Percentiles rank a stretch among this genome's conserved stretches.
Evolutionary conservation across 2,888 invertebrate species (phyloP).

Genomic region (Actias luna): DNA sequence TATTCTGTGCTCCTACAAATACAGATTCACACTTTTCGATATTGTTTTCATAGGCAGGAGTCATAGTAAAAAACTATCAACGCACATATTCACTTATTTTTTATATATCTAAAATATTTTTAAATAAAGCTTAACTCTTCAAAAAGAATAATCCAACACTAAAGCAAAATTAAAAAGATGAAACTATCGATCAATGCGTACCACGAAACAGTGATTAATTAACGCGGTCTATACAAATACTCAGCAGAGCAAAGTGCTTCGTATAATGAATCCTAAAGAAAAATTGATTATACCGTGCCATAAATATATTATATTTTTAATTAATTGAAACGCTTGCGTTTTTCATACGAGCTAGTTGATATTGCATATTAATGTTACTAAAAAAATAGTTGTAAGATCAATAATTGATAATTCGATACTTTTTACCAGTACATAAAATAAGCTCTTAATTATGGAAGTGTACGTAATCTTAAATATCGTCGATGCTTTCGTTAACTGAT

Average conservation of each 20-base stretch:
- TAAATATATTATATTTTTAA: background rate
- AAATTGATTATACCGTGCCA: background rate
- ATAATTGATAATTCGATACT: too few relatives aligned
- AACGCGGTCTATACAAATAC: background rate
- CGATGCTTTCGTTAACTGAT: too few relatives aligned
- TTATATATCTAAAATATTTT: background rate
- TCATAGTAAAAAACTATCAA: too few relatives aligned
- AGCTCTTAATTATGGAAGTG: too few relatives aligned
- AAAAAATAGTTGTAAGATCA: too few relatives aligned
- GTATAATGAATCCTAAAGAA: background rate
- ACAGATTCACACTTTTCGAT: too few relatives aligned
- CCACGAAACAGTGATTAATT: background rate
- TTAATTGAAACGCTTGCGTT: background rate
- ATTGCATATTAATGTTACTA: background rate
- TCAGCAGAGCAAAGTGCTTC: constrained; percentile 2
- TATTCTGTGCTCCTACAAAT: too few relatives aligned
- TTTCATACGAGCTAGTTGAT: background rate
- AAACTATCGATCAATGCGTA: background rate
- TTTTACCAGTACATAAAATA: too few relatives aligned
- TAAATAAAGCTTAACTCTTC: background rate
- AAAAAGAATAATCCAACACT: background rate
- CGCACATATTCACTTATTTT: too few relatives aligned
- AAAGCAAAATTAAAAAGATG: background rate
- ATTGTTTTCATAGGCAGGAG: too few relatives aligned
- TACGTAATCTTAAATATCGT: too few relatives aligned